These are phyloP conservation scores for Bovichtus diacanthus DNA, from an alignment of 2,797 vertebrate species.

Conservation along the genomic window DNA sequence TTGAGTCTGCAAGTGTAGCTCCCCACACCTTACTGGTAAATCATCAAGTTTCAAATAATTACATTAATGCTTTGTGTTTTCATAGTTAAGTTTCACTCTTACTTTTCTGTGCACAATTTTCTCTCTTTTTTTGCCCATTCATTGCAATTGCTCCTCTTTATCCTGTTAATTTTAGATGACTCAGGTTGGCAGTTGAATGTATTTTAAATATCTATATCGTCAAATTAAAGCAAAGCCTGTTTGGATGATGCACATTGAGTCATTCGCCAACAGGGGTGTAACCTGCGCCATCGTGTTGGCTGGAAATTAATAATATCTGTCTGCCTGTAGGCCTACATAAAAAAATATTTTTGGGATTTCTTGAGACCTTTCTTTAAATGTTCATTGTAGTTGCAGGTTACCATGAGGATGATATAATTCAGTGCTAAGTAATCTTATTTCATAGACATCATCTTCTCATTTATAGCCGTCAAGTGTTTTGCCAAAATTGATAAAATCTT, in stretches of 20 bases:
- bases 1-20: neutral
- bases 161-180: conserved; percentile 4
- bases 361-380: neutral
- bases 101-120: neutral
- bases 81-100: neutral
- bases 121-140: neutral
- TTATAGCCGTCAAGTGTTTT: neutral
- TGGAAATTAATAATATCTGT: neutral
- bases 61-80: neutral
- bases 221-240: neutral
- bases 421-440: neutral
- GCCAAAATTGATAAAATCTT: neutral
- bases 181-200: neutral
- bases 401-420: neutral
- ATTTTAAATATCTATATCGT: conserved; percentile 4
- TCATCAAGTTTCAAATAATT: neutral
- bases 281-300: neutral
- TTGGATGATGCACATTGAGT: neutral
- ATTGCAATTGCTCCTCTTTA: neutral
- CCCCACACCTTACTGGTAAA: neutral
- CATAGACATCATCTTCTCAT: neutral
- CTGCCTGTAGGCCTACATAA: neutral
- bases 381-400: neutral
- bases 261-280: neutral
- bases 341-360: neutral